These are phyloP conservation scores for Aphelenchoides fujianensis DNA, from an alignment of 1,140 invertebrate species.

Conservation along the genomic window DNA sequence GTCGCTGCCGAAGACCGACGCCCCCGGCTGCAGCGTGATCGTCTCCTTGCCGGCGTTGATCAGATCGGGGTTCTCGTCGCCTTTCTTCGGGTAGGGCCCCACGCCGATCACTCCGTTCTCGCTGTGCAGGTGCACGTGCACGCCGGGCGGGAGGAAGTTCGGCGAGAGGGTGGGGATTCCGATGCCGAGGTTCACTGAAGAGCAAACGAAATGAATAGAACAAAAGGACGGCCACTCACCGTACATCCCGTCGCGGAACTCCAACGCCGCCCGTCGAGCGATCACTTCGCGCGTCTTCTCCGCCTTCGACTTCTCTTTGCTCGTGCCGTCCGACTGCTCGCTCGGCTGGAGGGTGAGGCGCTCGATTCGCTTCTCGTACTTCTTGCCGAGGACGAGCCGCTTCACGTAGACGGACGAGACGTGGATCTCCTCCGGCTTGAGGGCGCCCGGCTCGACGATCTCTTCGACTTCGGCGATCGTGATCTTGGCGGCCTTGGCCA, in stretches of 20 bases:
- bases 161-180: constrained; percentile 94
- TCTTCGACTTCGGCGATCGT: constrained; percentile 62
- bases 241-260: constrained; percentile 97
- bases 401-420: constrained; percentile 58
- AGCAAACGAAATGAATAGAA: background rate
- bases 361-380: constrained; percentile 61
- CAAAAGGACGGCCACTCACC: constrained; percentile 70
- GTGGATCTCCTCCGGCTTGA: constrained; percentile 56
- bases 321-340: background rate
- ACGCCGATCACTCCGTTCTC: constrained; percentile 96
- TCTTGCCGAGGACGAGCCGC: constrained; percentile 52
- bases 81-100: constrained; percentile 79
- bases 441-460: constrained; percentile 57
- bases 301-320: constrained; percentile 58
- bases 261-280: constrained; percentile 82
- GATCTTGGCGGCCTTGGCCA: constrained; percentile 58
- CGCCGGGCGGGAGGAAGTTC: constrained; percentile 78
- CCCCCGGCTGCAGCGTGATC: constrained; percentile 83
- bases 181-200: constrained; percentile 79
- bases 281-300: constrained; percentile 79
- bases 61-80: constrained; percentile 84
- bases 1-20: constrained; percentile 88
- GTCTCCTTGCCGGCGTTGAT: constrained; percentile 99
- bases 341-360: constrained; percentile 25
- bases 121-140: constrained; percentile 75